Evolutionary conservation across 2,113 vertebrate genomes (phyloP).

Genomic region (Megalops atlanticus): DNA sequence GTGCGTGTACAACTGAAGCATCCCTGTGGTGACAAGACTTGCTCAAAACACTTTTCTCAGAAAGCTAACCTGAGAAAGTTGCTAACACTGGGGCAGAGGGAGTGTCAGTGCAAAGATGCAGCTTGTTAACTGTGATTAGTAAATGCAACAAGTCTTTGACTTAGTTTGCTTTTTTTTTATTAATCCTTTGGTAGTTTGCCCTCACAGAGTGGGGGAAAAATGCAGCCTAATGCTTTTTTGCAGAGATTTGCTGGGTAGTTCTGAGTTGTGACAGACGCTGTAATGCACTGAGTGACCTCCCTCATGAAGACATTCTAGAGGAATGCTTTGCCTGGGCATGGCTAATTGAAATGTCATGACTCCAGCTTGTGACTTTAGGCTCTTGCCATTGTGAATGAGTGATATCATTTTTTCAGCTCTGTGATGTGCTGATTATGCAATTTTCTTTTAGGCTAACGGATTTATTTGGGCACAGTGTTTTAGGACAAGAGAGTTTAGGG

Average conservation of each 20-base stretch:
- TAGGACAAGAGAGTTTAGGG: not conserved
- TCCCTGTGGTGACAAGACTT: too few relatives aligned
- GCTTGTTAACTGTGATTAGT: not conserved
- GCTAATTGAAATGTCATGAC: conserved; percentile 5
- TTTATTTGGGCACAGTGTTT: not conserved
- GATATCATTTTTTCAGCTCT: not conserved
- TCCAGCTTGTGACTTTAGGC: not conserved
- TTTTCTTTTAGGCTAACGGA: not conserved
- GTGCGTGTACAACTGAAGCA: too few relatives aligned
- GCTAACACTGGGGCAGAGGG: not conserved
- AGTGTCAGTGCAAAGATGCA: not conserved
- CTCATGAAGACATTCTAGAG: not conserved
- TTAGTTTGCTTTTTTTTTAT: not conserved
- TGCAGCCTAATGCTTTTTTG: not conserved
- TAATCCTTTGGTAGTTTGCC: not conserved
- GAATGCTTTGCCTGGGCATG: not conserved
- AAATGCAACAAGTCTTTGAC: not conserved
- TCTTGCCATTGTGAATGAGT: not conserved
- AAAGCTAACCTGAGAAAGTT: too few relatives aligned
- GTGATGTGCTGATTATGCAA: not conserved
- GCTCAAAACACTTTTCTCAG: too few relatives aligned
- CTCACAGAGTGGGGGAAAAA: not conserved
- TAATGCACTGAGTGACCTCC: not conserved
- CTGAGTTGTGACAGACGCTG: not conserved
- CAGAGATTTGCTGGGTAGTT: not conserved